A percentile compares a stretch with the other conserved stretches of the same genome.
phyloP scores from a whole-genome alignment of 2,113 vertebrate species.

The Thunnus maccoyii region DNA sequence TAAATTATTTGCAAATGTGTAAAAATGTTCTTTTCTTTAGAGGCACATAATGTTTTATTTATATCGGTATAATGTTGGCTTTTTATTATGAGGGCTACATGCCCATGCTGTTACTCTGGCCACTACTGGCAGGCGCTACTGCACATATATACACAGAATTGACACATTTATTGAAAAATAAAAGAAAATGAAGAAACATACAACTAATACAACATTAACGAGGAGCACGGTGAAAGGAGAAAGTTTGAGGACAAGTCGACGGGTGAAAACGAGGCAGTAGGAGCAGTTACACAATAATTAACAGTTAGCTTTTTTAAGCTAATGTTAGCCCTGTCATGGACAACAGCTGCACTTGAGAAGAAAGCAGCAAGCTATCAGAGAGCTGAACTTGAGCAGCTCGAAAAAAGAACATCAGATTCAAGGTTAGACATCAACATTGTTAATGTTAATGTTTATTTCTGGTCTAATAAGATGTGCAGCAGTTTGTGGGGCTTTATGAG shows the following conservation, averaged over 20 bases:
- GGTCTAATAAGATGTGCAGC: background rate
- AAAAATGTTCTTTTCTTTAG: too few species aligned
- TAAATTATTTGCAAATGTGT: too few species aligned
- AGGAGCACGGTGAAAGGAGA: background rate
- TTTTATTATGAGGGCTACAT: background rate
- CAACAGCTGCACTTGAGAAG: background rate
- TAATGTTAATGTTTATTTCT: too few species aligned
- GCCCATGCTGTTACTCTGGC: too few species aligned
- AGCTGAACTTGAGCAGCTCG: background rate
- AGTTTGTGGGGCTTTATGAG: background rate
- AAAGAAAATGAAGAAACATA: background rate
- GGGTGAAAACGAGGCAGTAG: too few species aligned
- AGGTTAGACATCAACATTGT: background rate
- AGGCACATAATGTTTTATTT: too few species aligned
- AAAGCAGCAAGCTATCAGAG: too few species aligned
- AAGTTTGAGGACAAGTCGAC: too few species aligned
- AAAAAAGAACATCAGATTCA: background rate
- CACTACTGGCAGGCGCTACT: background rate
- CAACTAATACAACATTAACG: too few species aligned
- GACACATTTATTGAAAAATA: background rate
- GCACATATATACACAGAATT: background rate
- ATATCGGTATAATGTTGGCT: background rate
- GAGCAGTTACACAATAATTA: too few species aligned
- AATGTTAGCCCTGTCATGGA: too few species aligned
- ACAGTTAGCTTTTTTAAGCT: background rate